Evolutionary conservation across 2,113 vertebrate species (phyloP).

Genomic region (Actenoides lindsayi): DNA sequence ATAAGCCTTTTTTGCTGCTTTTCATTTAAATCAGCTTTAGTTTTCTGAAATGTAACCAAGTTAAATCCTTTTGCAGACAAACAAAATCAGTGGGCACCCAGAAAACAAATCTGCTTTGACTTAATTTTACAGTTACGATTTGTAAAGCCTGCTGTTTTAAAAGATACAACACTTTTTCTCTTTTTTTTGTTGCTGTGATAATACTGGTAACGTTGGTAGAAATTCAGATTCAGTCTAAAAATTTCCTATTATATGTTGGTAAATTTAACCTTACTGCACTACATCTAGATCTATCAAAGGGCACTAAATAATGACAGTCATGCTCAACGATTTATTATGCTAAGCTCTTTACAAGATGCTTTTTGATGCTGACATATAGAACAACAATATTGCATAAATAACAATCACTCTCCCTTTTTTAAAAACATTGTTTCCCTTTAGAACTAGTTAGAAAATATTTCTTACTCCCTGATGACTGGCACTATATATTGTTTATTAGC

Average conservation of each 20-base stretch:
- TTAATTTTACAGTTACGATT: neutral
- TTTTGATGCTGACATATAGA: constrained; percentile 76
- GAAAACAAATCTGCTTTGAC: neutral
- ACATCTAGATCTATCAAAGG: constrained; percentile 60
- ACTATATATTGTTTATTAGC: constrained; percentile 83
- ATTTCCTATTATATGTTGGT: neutral
- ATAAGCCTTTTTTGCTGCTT: neutral
- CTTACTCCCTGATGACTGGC: constrained; percentile 80
- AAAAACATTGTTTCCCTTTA: constrained; percentile 81
- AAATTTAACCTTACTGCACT: constrained; percentile 41
- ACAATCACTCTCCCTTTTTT: constrained; percentile 57
- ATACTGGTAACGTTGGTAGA: neutral
- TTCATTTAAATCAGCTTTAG: constrained; percentile 5
- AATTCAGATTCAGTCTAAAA: constrained; percentile 26
- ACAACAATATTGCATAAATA: constrained; percentile 76
- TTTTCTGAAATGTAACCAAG: constrained; percentile 14
- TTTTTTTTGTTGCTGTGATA: neutral
- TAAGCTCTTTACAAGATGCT: constrained; percentile 74
- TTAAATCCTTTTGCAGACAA: neutral
- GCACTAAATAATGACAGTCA: constrained; percentile 71
- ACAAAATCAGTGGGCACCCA: neutral
- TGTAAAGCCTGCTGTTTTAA: neutral
- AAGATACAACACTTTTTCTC: neutral
- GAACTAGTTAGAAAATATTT: constrained; percentile 87
- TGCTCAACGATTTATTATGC: constrained; percentile 65